Evolutionary conservation across 2,888 invertebrate species (phyloP), one percentile per base, ranked within the genome.

Genomic region (Endotricha flammealis): DNA sequence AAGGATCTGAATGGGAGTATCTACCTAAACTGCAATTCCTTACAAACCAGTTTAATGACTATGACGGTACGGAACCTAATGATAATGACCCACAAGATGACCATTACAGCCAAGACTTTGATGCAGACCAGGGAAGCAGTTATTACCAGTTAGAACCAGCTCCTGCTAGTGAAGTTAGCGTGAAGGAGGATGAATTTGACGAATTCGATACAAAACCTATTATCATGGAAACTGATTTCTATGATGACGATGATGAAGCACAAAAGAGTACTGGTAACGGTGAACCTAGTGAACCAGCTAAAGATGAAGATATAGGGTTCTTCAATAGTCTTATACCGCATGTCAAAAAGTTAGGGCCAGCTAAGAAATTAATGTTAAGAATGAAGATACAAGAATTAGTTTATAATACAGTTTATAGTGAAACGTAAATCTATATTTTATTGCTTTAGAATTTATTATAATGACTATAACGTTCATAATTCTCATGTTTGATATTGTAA

Each of bases 311-410:
- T 49, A 63, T 83, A 12, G 83, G 83, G 0, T 87, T 87, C 59
- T 87, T 87, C 28, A 80, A 83, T 32, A 87, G 86, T 42, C 50
- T 87, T 0, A 44, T 87, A 1, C 85, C 86, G 0, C 87, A 87
- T 41, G 85, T 87, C 0, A 82, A 72, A 50, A 86, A 87, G 38
- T 46, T 87, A 29, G 71, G 73, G 0, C 85, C 86, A 1, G 83
- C 85, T 1, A 87, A 86, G 46, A 87, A 87, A 39, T 42, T 87
- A 40, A 81, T 85, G 82, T 33, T 87, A 1, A 55, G 87, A 35
- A 86, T 86, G 82, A 87, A 86, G 45, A 86, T 87, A 5, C 86
- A 86, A 29, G 86, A 86, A 38, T 32, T 86, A 27, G 82, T 87
- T 4, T 87, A 87, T 44, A 85, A 86, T 51, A 83, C 85, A 1